These are phyloP conservation scores for Antheraea assamensis DNA, from an alignment of 2,888 invertebrate species.

Conservation along the genomic window DNA sequence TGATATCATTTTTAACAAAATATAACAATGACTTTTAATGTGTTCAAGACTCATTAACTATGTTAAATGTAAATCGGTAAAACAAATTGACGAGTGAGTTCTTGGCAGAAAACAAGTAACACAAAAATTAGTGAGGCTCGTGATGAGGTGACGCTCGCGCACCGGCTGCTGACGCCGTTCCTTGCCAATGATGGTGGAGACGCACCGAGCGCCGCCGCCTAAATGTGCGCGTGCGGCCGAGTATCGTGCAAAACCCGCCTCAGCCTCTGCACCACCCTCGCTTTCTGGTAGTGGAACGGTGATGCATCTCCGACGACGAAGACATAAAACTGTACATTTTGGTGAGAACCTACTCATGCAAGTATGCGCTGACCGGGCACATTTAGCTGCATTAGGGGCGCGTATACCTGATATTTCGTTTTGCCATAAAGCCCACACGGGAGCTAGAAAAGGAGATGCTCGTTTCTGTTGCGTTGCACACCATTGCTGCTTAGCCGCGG, in stretches of 20 bases:
- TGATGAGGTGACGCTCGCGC: constrained; percentile 78
- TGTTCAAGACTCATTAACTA: constrained; percentile 39
- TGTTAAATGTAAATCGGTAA: constrained; percentile 43
- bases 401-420: constrained; percentile 76
- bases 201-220: constrained; percentile 76
- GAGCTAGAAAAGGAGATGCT: constrained; percentile 67
- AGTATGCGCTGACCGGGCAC: constrained; percentile 87
- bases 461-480: constrained; percentile 78
- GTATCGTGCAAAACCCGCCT: constrained; percentile 73
- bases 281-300: constrained; percentile 74
- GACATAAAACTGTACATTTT: constrained; percentile 90
- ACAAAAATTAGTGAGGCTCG: constrained; percentile 46
- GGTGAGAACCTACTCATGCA: constrained; percentile 89
- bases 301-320: constrained; percentile 85
- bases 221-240: constrained; percentile 74
- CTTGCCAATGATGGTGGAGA: constrained; percentile 81
- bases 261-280: constrained; percentile 82
- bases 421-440: constrained; percentile 76
- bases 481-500: constrained; percentile 76
- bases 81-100: constrained; percentile 36
- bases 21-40: constrained; percentile 37
- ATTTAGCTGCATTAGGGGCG: constrained; percentile 75
- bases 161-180: constrained; percentile 77
- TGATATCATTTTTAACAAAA: not conserved
- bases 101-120: constrained; percentile 41